These are phyloP conservation scores for Blomia tropicalis DNA, from an alignment of 2,888 invertebrate species.

Conservation along the genomic window DNA sequence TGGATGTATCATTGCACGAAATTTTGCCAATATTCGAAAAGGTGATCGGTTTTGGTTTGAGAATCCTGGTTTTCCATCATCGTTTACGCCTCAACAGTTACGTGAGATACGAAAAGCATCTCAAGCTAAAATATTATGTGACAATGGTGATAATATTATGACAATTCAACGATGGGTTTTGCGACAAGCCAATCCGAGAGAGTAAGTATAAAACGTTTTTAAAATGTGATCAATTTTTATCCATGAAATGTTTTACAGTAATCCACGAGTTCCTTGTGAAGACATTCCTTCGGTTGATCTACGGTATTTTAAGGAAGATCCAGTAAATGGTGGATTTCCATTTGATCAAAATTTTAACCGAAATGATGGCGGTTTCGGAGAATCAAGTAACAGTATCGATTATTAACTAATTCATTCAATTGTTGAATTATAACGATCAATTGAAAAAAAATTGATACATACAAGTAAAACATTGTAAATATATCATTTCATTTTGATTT, in stretches of 20 bases:
- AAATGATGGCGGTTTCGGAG: neutral
- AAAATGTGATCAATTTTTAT: neutral
- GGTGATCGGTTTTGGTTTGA: conserved; percentile 86
- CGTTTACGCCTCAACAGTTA: conserved; percentile 68
- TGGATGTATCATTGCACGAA: conserved; percentile 73
- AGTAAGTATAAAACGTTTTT: conserved; percentile 25
- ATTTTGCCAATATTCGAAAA: conserved; percentile 62
- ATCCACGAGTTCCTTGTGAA: conserved; percentile 37
- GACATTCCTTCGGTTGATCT: conserved; percentile 28
- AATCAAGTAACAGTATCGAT: neutral
- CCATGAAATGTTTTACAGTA: conserved; percentile 32
- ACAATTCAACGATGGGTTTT: conserved; percentile 77
- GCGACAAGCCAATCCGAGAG: conserved; percentile 51
- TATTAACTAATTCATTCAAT: too few relatives aligned
- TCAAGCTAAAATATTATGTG: conserved; percentile 69
- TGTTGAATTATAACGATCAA: too few relatives aligned
- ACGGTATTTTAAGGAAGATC: conserved; percentile 28
- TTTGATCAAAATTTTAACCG: neutral
- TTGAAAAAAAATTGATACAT: too few relatives aligned
- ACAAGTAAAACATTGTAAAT: too few relatives aligned
- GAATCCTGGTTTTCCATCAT: conserved; percentile 72
- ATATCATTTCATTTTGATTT: too few relatives aligned
- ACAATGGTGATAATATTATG: conserved; percentile 77
- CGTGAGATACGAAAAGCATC: conserved; percentile 62
- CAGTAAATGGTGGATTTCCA: conserved; percentile 19